Evolutionary conservation across 2,113 vertebrate species (phyloP).

Genomic region (Atractosteus spatula): DNA sequence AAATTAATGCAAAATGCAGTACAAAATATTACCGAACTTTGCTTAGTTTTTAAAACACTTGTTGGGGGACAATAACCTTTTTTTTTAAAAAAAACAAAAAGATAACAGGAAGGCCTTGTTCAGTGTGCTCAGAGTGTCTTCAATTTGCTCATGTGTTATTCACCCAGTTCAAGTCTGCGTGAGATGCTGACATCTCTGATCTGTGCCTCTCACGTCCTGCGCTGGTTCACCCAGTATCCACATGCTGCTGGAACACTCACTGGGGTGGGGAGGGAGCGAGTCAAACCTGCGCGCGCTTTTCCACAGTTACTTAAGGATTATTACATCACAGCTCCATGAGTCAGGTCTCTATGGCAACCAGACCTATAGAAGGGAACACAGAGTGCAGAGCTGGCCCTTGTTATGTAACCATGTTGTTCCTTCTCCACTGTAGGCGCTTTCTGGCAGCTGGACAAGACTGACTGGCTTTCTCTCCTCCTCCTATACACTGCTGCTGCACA

Average conservation of each 20-base stretch:
- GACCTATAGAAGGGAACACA: not conserved
- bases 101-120: too few relatives aligned
- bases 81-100: too few relatives aligned
- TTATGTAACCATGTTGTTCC: not conserved
- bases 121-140: too few relatives aligned
- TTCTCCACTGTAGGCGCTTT: not conserved
- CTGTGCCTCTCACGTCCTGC: constrained; percentile 22
- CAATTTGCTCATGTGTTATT: not conserved
- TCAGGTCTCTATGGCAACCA: constrained; percentile 34
- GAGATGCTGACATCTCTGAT: constrained; percentile 6
- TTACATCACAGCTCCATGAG: constrained; percentile 29
- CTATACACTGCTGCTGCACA: not conserved
- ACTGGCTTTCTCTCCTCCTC: too few relatives aligned
- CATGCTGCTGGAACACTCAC: constrained; percentile 43
- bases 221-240: constrained; percentile 26
- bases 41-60: too few relatives aligned
- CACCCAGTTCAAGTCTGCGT: not conserved
- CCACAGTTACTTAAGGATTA: not conserved
- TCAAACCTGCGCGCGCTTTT: constrained; percentile 54
- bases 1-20: too few relatives aligned
- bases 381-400: not conserved
- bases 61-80: too few relatives aligned
- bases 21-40: too few relatives aligned
- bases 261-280: not conserved
- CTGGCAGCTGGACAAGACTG: too few relatives aligned